A percentile compares a stretch with the other conserved stretches of the same genome.
phyloP scores from a whole-genome alignment of 2,113 vertebrate species.

The Pollachius pollachius region DNA sequence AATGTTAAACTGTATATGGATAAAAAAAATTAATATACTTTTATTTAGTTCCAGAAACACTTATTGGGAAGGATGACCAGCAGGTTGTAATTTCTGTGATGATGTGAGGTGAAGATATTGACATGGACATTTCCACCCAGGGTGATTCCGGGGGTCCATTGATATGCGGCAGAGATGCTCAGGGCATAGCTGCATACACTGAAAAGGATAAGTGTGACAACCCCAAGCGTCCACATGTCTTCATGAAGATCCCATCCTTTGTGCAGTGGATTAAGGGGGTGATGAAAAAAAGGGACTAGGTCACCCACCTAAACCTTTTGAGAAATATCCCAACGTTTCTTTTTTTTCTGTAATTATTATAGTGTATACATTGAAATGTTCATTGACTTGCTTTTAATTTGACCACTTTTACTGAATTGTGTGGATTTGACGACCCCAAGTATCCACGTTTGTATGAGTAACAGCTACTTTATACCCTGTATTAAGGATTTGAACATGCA shows the following conservation, averaged over 20 bases:
- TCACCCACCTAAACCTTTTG: no score
- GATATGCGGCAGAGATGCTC: not conserved
- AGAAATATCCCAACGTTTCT: no score
- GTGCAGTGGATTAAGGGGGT: no score
- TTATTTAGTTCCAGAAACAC: not conserved
- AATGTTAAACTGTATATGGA: no score
- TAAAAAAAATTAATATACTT: not conserved
- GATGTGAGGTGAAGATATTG: not conserved
- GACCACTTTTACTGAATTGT: no score
- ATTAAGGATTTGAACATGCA: slow-evolving; percentile 40
- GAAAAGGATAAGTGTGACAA: not conserved
- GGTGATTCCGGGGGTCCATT: not conserved
- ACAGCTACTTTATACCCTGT: slow-evolving; percentile 30
- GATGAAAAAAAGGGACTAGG: no score
- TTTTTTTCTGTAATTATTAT: no score
- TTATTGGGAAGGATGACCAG: not conserved
- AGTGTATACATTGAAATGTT: no score
- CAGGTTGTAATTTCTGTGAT: not conserved
- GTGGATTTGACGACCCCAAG: no score
- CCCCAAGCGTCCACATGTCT: not conserved
- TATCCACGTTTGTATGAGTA: no score
- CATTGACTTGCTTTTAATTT: no score
- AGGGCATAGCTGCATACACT: not conserved
- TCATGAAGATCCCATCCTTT: no score
- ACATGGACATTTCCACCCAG: not conserved